A percentile compares a stretch with the other conserved stretches of the same genome.
phyloP scores from a whole-genome alignment of 2,113 vertebrate species.

The Petromus typicus region DNA sequence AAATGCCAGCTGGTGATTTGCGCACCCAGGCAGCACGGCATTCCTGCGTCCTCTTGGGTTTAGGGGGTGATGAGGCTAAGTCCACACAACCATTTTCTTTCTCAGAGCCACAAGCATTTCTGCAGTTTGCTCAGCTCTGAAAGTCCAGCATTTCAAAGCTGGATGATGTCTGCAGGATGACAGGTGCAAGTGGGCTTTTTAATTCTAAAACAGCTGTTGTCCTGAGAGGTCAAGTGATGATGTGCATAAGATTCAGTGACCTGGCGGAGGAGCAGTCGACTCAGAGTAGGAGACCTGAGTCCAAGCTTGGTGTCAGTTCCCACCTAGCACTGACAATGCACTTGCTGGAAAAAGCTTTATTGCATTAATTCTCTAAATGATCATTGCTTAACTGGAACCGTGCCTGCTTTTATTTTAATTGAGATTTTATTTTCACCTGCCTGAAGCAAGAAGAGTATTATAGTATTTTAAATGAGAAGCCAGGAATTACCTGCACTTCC shows the following conservation, averaged over 20 bases:
- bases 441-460: constrained; percentile 79
- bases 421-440: constrained; percentile 81
- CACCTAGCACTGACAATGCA: background rate
- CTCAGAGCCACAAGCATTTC: background rate
- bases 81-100: background rate
- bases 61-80: background rate
- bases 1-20: background rate
- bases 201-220: background rate
- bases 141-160: background rate
- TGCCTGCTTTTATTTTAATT: constrained; percentile 81
- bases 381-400: constrained; percentile 80
- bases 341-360: constrained; percentile 68
- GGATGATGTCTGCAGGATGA: background rate
- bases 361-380: constrained; percentile 80
- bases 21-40: background rate
- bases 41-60: background rate
- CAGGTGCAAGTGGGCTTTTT: background rate
- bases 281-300: background rate
- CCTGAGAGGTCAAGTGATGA: background rate
- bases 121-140: background rate
- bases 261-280: background rate
- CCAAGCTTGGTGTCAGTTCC: background rate
- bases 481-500: constrained; percentile 79
- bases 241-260: background rate
- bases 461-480: constrained; percentile 76